Evolutionary conservation across 2,113 vertebrate genomes (phyloP), one percentile per base, ranked within the genome.

Genomic region (Vicugna pacos): DNA sequence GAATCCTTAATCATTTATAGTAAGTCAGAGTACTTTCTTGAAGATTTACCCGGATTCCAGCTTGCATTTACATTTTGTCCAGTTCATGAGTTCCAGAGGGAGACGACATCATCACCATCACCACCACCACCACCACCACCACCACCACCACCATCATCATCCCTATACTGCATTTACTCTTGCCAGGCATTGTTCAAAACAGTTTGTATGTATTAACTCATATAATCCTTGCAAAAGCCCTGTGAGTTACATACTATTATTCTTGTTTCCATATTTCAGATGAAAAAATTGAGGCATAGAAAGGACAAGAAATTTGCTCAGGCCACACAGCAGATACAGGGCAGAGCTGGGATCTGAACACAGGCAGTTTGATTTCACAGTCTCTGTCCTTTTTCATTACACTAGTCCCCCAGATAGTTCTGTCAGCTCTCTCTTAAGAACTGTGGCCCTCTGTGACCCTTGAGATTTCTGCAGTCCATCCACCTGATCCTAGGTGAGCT

Each of bases 11-110:
- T 89, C 4, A 70, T 75, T 95, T 92, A 58, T 90, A 89, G 1
- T 70, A 82, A 83, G 69, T 80, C 52, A 64, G 32, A 65, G 12
- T 85, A 81, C 65, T 97, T 93, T 89, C 69, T 88, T 96, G 70
- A 91, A 76, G 35, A 79, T 90, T 91, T 93, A 86, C 0, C 88
- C 50, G 38, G 84, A 75, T 76, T 94, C 4, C 28, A 93, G n/a
- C 20, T 84, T 94, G n/a, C 13, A 72, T 76, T 80, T 93, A 58
- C 77, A 46, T 81, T 80, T 19, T 93, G 15, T 79, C 20, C 14
- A 77, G n/a, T 79, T 93, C 28, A 54, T 92, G 52, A 93, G 64
- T 89, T 75, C 62, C 50, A 82, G 38, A 65, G n/a, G 46, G 38
- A 96, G 52, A 30, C 42, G 28, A 26, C 30, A 11, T 84, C 42